These are phyloP conservation scores for Ricordea florida DNA, from an alignment of 92 coral and sea anemone genomes.

Conservation along the genomic window DNA sequence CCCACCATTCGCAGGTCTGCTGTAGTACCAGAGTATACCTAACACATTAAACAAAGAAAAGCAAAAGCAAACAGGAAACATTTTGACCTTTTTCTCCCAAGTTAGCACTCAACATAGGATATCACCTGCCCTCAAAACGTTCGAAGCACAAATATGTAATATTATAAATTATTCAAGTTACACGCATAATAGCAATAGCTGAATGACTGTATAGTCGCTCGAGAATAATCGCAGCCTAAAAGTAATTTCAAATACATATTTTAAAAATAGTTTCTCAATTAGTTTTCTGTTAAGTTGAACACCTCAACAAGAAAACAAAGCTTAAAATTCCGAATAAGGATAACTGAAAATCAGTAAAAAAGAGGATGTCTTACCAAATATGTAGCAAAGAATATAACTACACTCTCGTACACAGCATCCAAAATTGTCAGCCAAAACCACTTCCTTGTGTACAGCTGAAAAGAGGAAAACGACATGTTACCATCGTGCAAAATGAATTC, in stretches of 20 bases:
- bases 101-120: too few species aligned
- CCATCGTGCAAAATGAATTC: not conserved
- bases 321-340: too few species aligned
- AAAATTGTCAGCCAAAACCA: conserved; percentile 90
- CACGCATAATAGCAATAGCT: not conserved
- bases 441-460: conserved; percentile 84
- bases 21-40: conserved; percentile 79
- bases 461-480: not conserved
- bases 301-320: too few species aligned
- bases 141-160: not conserved
- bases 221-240: not conserved
- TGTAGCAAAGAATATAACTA: conserved; percentile 80
- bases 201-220: not conserved
- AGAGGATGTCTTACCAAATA: conserved; percentile 61
- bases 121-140: too few species aligned
- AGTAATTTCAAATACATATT: not conserved
- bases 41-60: not conserved
- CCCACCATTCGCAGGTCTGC: conserved; percentile 83
- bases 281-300: too few species aligned
- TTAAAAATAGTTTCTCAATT: too few species aligned
- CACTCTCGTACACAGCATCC: conserved; percentile 92
- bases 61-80: not conserved
- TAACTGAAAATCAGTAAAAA: too few species aligned
- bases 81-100: too few species aligned
- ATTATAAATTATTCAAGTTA: not conserved